Evolutionary conservation across 2,888 invertebrate species (phyloP), one percentile per base, ranked within the genome.

Genomic region (Mamestra brassicae): DNA sequence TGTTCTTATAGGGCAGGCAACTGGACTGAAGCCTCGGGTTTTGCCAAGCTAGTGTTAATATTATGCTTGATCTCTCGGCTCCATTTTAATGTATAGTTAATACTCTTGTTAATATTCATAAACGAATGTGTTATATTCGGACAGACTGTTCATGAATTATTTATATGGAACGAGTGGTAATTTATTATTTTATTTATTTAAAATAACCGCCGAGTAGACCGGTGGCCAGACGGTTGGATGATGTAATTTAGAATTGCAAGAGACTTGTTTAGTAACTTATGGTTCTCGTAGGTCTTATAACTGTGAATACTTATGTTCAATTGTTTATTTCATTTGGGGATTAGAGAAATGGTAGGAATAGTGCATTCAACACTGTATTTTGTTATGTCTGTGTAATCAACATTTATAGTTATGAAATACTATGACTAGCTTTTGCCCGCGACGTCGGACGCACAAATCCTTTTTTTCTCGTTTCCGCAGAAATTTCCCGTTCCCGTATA

Each of bases 131-230:
- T 77, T 69, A 72, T 11, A 66, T 78, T 66, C 63, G 57, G 60
- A 71, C n/a, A 50, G 67, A 61, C 26, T 62, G 36, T 67, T 72
- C 58, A 82, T 82, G 80, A 80, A 82, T 81, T 57, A 83, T 83
- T 75, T 63, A 79, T 83, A 26, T 38, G 10, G 47, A 66, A 61
- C 0, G 52, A 72, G 45, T 70, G 13, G 42, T 72, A 26, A 26
- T 26, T 26, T 26, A 63, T 61, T 64, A 36, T 68, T 54, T 57
- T 66, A 6, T 73, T 68, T 71, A 68, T 57, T 71, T 57, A 7
- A 71, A 65, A 52, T 69, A 60, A 36, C 17, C 45, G 17, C 10
- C 2, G 4, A 4, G 47, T 66, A 81, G 79, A 79, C 79, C 57
- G 17, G 6, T 2, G 1, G 36, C 70, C 15, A 79, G 83, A 82